Base-by-base conservation (phyloP, 2,888 invertebrate species). In the Sabatieria punctata region DNA sequence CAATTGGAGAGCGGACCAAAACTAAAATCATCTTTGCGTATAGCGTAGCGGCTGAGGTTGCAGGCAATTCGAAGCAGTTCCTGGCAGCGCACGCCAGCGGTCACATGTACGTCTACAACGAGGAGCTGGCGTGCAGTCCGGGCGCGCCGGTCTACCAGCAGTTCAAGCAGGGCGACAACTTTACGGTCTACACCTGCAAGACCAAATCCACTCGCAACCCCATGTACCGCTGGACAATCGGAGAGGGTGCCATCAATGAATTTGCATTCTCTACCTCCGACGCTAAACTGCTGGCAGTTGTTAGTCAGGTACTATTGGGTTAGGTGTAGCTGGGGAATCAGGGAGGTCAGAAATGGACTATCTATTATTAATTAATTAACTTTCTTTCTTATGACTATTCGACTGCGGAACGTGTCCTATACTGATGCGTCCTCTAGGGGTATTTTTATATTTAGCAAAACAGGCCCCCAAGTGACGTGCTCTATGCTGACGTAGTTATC, bases 131-230 rank as follows among this genome's bases (percentile, higher is more conserved):
- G 8, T 89, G 89, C 69, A 82, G 85, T 8, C 80, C 84, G 19
- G 78, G 85, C 19, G 77, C 85, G 45, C 95, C 95, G 1, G 81
- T 82, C 65, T 97, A 93, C 71, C 91, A 93, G 68, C 30, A 52
- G 11, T 48, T 59, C 33, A 59, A 61, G 43, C 56, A 82, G 60
- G 91, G 91, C 2, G 89, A 89, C 55, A 85, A 85, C 47, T 95
- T 80, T 68, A 80, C 85, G 51, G 82, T 95, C 57, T 82, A 85
- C 71, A 89, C 89, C 15, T 91, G 91, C 69, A 86, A 95, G 68
- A 83, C 91, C 18, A 93, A 93, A 70, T 83, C 85, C 49, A 86
- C 89, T 0, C 74, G 93, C 47, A 97, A 97, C 72, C 95, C 95
- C 0, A 72, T 95, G n/a, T 84, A 82, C 64, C 75, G 85, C 47